Conservation (phyloP, 2,113 vertebrate genomes). For the Thymallus thymallus region DNA sequence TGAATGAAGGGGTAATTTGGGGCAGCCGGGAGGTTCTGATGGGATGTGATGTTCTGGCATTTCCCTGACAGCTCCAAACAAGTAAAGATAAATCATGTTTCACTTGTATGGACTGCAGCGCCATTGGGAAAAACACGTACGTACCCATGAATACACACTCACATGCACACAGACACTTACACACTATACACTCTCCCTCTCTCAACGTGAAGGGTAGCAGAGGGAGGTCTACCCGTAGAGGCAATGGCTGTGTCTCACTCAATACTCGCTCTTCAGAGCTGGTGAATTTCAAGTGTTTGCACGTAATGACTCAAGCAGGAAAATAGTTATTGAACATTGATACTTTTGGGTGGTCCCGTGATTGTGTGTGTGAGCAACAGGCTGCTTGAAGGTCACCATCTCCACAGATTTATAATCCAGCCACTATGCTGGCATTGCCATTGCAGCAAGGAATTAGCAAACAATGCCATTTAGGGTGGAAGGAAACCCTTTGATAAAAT, state of each 20-base stretch:
- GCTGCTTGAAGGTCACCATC: slow-evolving; percentile 48
- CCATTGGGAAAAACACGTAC: neutral
- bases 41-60: neutral
- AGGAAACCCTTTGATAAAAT: slow-evolving; percentile 34
- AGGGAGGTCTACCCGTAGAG: neutral
- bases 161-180: neutral
- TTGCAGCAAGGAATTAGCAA: slow-evolving; percentile 66
- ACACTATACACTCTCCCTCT: neutral
- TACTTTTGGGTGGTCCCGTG: neutral
- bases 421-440: slow-evolving; percentile 54
- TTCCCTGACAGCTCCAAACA: neutral
- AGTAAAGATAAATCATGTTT: neutral
- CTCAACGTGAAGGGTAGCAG: neutral
- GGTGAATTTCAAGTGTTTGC: neutral
- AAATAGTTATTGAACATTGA: neutral
- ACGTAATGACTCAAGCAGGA: neutral
- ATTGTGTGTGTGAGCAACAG: slow-evolving; percentile 20
- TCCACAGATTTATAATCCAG: slow-evolving; percentile 51
- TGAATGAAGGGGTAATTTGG: slow-evolving; percentile 4
- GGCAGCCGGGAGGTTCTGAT: neutral
- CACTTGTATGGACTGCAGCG: neutral
- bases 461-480: slow-evolving; percentile 55
- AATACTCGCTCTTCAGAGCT: too few species aligned
- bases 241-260: neutral
- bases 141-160: neutral